Evolutionary conservation across 2,888 invertebrate genomes (phyloP).

Genomic region (Doris montereyensis): DNA sequence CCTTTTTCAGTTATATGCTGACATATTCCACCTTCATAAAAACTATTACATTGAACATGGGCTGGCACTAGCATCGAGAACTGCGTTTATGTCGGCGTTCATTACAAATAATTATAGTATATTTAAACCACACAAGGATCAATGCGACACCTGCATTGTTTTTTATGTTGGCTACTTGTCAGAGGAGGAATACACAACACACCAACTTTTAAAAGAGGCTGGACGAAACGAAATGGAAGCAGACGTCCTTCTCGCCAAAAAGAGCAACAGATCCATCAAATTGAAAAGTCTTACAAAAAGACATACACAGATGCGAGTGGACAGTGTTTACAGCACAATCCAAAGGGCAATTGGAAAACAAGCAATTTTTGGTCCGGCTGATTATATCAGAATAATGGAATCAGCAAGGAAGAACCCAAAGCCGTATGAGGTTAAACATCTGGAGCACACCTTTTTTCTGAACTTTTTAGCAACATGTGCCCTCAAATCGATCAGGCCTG

Average conservation of each 20-base stretch:
- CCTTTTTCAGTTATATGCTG: not conserved
- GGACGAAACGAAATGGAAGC: not conserved
- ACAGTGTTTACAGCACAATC: conserved; percentile 39
- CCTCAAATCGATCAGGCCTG: conserved; percentile 41
- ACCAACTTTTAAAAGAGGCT: not conserved
- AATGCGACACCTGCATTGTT: not conserved
- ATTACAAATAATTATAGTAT: not conserved
- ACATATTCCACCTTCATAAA: not conserved
- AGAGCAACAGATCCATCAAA: not conserved
- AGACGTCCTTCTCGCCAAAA: conserved; percentile 3
- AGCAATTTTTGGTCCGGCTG: conserved; percentile 29
- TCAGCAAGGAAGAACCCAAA: not conserved
- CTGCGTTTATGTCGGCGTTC: not conserved
- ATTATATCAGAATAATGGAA: conserved; percentile 4
- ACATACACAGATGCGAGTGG: conserved; percentile 43
- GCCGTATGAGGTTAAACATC: conserved; percentile 36
- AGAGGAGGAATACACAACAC: not conserved
- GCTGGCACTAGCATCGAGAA: not conserved
- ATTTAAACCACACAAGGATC: not conserved
- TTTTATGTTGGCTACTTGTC: not conserved
- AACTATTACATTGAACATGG: not conserved
- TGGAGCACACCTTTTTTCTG: conserved; percentile 37
- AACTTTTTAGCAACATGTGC: conserved; percentile 36
- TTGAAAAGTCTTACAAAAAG: conserved; percentile 42
- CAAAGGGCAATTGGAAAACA: conserved; percentile 29